These are phyloP conservation scores for Tetramorium alpestre DNA, from an alignment of 1,140 invertebrate genomes.

Conservation along the genomic window DNA sequence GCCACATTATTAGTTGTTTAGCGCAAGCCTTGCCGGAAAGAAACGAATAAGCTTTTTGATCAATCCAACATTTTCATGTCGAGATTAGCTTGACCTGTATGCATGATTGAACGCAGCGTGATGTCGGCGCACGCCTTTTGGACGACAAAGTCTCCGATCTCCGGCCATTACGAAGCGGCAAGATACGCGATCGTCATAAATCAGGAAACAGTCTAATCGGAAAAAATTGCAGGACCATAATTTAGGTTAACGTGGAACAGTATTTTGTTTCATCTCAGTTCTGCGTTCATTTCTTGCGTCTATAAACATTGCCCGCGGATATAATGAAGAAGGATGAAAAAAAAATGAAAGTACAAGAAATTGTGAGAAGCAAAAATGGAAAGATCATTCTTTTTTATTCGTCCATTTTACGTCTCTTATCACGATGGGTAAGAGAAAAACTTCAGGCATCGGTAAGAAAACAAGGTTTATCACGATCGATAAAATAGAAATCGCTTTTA, in stretches of 20 bases:
- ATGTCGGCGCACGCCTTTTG: background rate
- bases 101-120: background rate
- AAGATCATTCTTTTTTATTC: no score
- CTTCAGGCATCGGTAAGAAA: background rate
- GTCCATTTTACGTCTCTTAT: background rate
- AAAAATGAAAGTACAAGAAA: background rate
- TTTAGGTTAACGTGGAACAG: constrained; percentile 1
- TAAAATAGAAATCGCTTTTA: background rate
- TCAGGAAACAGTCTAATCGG: background rate
- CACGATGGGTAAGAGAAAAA: background rate
- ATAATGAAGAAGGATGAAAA: background rate
- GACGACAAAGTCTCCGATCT: background rate
- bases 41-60: background rate
- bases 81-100: background rate
- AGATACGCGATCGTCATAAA: background rate
- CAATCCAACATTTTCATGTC: background rate
- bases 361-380: background rate
- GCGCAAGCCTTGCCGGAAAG: background rate
- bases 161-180: background rate
- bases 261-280: background rate
- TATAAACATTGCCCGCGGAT: no score
- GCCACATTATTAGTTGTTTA: background rate
- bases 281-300: background rate
- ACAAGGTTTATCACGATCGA: no score
- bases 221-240: background rate